Percentiles rank a stretch among this genome's conserved stretches.
Conservation (phyloP, 2,113 vertebrate species). For the Arizona elegans region DNA sequence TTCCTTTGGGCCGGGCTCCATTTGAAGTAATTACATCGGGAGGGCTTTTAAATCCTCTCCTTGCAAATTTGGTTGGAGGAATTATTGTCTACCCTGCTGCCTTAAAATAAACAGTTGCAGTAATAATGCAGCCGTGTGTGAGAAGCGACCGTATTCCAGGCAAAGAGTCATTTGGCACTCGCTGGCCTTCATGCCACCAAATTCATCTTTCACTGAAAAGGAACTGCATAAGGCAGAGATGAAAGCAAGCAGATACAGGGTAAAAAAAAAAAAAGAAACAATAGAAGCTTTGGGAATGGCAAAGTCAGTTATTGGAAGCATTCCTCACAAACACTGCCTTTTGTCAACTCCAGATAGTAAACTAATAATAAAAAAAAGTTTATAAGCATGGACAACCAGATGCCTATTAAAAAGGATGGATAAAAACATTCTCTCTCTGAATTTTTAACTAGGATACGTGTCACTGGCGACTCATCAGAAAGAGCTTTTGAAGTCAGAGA, state of each 20-base stretch:
- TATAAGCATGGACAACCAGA: neutral
- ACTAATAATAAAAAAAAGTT: neutral
- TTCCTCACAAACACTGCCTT: neutral
- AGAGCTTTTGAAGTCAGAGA: neutral
- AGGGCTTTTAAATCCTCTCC: slow-evolving; percentile 23
- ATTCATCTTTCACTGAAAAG: neutral
- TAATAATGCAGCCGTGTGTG: neutral
- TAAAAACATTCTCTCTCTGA: neutral
- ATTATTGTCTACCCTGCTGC: neutral
- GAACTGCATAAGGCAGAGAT: neutral
- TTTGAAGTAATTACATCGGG: neutral
- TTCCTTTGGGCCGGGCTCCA: slow-evolving; percentile 4
- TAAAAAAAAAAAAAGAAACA: neutral
- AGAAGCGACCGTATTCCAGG: neutral
- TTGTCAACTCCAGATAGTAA: neutral
- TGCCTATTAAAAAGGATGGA: neutral
- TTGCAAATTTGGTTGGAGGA: neutral
- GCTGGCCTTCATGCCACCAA: neutral
- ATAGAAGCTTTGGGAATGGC: neutral
- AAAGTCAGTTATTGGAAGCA: neutral
- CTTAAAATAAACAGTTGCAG: slow-evolving; percentile 8
- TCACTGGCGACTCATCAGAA: no score
- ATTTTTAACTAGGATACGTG: neutral
- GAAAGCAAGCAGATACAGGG: neutral
- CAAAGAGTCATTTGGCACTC: neutral